Conservation (phyloP, 1,140 invertebrate species). For the Hydropsyche tenuis region DNA sequence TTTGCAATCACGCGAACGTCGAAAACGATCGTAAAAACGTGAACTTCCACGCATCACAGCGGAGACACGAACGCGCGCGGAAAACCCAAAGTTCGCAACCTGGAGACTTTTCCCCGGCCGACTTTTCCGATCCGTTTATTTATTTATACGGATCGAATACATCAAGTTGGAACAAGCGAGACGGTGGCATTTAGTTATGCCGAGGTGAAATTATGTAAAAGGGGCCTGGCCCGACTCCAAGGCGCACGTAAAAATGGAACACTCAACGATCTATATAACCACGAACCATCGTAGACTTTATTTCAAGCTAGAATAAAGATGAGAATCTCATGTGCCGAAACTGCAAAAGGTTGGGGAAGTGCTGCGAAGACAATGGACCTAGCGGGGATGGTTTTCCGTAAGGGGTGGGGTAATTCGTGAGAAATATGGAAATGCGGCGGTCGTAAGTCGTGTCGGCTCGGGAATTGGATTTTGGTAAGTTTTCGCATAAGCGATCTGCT, state of each 20-base stretch:
- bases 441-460: no score
- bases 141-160: constrained; percentile 27
- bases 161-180: constrained; percentile 29
- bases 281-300: background rate
- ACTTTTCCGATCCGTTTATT: background rate
- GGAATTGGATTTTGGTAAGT: no score
- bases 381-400: no score
- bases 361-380: no score
- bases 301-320: no score
- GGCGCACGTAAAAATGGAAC: constrained; percentile 38
- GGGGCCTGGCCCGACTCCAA: constrained; percentile 33
- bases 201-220: constrained; percentile 40
- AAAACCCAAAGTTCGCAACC: background rate
- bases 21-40: no score
- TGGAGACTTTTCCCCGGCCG: background rate
- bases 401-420: no score
- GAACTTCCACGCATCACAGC: background rate
- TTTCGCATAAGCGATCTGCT: no score
- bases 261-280: background rate
- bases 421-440: no score
- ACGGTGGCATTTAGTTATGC: constrained; percentile 37
- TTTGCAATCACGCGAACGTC: no score
- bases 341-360: no score
- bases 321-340: no score
- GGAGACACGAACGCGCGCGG: background rate